A percentile compares a stretch with the other conserved stretches of the same genome.
Evolutionary conservation across 1,140 invertebrate genomes (phyloP).

Genomic region (Aethina tumida): DNA sequence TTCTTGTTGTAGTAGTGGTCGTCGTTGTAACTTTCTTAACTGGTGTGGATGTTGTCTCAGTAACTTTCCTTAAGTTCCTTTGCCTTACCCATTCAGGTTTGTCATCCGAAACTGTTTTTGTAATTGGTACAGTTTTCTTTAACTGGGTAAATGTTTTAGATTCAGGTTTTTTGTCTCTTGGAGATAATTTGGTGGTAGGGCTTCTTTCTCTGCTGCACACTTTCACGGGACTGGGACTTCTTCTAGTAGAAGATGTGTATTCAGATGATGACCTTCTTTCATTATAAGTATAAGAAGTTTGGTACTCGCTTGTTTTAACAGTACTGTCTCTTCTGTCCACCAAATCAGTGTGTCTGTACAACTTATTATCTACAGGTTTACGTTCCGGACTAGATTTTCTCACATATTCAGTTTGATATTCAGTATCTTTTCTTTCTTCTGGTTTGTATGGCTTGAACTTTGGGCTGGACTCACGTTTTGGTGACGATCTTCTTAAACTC

Average conservation of each 20-base stretch:
- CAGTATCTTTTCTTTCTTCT: conserved; percentile 5
- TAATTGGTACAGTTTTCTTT: conserved; percentile 21
- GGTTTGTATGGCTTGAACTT: conserved; percentile 15
- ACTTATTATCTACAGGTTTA: conserved; percentile 5
- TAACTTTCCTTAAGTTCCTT: conserved; percentile 27
- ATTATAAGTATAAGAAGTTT: conserved; percentile 16
- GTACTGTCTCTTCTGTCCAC: conserved; percentile 7
- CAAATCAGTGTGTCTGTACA: conserved; percentile 5
- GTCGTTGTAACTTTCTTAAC: conserved; percentile 13
- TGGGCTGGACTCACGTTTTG: conserved; percentile 16
- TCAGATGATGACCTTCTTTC: conserved; percentile 21
- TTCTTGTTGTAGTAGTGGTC: conserved; percentile 18
- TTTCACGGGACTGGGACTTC: conserved; percentile 4
- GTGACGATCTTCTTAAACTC: conserved; percentile 8
- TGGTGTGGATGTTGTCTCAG: conserved; percentile 13
- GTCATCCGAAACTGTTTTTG: conserved; percentile 18
- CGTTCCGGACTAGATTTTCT: conserved; percentile 10
- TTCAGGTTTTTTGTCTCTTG: conserved; percentile 9
- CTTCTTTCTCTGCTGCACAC: conserved; percentile 6
- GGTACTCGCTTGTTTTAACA: conserved; percentile 15
- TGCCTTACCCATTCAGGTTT: conserved; percentile 33
- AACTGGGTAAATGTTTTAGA: conserved; percentile 17
- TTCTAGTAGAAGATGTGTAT: conserved; percentile 10
- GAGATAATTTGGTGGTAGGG: background rate
- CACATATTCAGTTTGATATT: conserved; percentile 9